A percentile compares a stretch with the other conserved stretches of the same genome.
Conservation (phyloP, 2,113 vertebrate genomes). For the Pluvialis apricaria region DNA sequence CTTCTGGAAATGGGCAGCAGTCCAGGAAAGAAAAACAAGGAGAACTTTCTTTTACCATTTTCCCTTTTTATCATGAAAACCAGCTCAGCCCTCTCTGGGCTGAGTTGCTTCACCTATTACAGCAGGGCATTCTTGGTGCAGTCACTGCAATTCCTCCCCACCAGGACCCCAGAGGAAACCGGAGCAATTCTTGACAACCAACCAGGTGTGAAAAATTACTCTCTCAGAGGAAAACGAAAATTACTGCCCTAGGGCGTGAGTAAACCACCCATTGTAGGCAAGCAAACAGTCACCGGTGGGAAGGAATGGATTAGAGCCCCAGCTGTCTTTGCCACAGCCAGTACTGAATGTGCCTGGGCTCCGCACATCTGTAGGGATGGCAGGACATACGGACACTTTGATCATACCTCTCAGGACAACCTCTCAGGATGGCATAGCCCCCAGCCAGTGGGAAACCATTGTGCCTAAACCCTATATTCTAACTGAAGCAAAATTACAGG, state of each 20-base stretch:
- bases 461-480: neutral
- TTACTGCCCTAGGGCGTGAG: neutral
- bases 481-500: neutral
- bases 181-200: neutral
- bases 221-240: neutral
- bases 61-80: neutral
- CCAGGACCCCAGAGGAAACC: neutral
- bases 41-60: neutral
- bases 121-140: neutral
- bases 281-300: neutral
- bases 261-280: neutral
- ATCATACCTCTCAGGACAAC: neutral
- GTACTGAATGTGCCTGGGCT: fast-evolving
- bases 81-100: neutral
- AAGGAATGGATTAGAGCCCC: neutral
- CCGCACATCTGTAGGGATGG: neutral
- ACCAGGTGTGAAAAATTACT: neutral
- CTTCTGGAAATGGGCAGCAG: neutral
- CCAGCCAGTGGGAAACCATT: neutral
- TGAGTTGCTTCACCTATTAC: neutral
- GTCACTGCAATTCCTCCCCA: neutral
- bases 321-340: neutral
- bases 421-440: neutral
- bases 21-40: neutral
- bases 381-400: neutral